These are phyloP conservation scores for Sorex maritimensis DNA, from an alignment of 2,797 vertebrate genomes.

Conservation along the genomic window DNA sequence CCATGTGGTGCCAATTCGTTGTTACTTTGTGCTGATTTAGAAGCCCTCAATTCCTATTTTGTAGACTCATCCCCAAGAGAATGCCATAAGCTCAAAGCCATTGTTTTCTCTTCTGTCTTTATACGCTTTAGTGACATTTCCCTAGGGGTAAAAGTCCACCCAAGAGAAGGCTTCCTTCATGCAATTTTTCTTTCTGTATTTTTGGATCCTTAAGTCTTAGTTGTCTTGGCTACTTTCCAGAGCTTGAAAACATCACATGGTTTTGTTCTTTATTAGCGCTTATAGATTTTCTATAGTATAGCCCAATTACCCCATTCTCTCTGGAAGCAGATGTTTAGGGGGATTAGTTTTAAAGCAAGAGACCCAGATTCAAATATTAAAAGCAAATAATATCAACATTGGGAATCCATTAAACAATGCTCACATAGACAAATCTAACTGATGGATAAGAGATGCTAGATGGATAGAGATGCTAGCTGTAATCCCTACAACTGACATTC, in stretches of 20 bases:
- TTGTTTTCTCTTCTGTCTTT: neutral
- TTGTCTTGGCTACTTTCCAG: neutral
- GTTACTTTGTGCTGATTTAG: neutral
- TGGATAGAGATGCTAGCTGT: too few species aligned
- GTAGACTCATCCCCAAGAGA: neutral
- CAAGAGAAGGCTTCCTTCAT: neutral
- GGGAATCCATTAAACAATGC: neutral
- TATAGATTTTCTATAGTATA: neutral
- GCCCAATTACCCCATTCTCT: conserved; percentile 18
- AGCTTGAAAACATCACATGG: neutral
- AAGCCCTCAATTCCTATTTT: neutral
- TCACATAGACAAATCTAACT: neutral
- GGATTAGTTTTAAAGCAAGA: conserved; percentile 34
- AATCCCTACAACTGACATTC: neutral
- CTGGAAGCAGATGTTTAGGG: neutral
- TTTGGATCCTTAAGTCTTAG: neutral
- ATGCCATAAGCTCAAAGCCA: neutral
- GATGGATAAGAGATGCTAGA: neutral
- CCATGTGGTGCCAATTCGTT: neutral
- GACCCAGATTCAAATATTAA: conserved; percentile 15
- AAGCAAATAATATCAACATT: neutral
- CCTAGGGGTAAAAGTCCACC: neutral
- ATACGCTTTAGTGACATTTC: neutral
- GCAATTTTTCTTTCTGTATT: neutral
- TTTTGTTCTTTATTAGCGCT: neutral